Evolutionary conservation across 1,140 invertebrate genomes (phyloP).

Genomic region (Drosophila ambigua): DNA sequence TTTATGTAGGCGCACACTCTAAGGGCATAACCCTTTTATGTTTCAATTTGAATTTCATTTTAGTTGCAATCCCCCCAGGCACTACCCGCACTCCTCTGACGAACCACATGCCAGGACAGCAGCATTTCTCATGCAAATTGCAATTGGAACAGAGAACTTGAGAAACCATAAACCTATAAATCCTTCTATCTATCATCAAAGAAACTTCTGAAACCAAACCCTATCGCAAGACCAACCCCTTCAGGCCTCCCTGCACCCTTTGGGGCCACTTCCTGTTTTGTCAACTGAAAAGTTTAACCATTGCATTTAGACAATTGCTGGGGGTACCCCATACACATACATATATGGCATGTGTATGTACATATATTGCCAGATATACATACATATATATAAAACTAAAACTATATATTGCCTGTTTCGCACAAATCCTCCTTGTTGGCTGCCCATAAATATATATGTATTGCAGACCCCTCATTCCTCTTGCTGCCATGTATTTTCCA

Average conservation of each 20-base stretch:
- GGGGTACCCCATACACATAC: too few species aligned
- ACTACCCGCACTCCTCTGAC: neutral
- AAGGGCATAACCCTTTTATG: too few species aligned
- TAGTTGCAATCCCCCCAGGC: neutral
- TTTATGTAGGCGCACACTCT: too few species aligned
- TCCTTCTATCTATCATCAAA: constrained; percentile 40
- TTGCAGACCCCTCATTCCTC: neutral
- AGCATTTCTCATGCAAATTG: constrained; percentile 27
- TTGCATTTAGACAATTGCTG: constrained; percentile 44
- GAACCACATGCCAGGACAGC: too few species aligned
- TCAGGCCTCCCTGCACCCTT: neutral
- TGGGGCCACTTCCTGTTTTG: constrained; percentile 38
- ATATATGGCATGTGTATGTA: too few species aligned
- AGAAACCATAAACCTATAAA: constrained; percentile 45
- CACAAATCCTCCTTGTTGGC: constrained; percentile 33
- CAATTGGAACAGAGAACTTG: constrained; percentile 20
- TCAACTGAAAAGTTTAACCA: constrained; percentile 46
- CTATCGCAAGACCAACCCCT: constrained; percentile 2
- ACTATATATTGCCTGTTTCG: constrained; percentile 24
- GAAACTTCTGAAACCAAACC: constrained; percentile 27
- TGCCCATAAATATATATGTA: constrained; percentile 39
- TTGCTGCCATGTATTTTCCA: constrained; percentile 25
- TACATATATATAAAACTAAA: constrained; percentile 32
- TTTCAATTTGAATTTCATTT: too few species aligned
- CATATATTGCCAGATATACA: neutral